Conservation (phyloP, 2,888 invertebrate species). For the Tigriopus californicus region DNA sequence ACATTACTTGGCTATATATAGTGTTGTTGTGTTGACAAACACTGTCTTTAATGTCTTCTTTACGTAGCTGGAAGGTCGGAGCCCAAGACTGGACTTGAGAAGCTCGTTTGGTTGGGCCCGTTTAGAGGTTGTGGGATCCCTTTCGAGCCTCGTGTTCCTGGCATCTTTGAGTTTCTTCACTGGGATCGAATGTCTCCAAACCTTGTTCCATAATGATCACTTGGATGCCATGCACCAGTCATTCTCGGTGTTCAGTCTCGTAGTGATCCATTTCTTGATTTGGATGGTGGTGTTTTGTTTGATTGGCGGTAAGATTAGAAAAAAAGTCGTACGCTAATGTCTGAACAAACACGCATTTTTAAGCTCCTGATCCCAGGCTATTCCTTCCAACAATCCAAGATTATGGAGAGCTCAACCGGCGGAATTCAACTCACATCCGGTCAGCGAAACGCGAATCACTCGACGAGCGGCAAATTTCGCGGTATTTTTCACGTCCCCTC, state of each 20-base stretch:
- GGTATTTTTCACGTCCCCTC: not conserved
- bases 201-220: not conserved
- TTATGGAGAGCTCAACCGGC: no score
- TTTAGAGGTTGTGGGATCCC: not conserved
- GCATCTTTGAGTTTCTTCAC: not conserved
- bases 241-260: not conserved
- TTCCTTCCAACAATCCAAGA: no score
- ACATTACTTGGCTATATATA: no score
- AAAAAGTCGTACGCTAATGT: not conserved
- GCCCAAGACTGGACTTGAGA: no score
- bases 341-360: not conserved
- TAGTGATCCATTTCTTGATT: not conserved
- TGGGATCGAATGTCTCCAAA: not conserved
- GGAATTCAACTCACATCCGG: no score
- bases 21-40: no score
- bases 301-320: not conserved
- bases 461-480: no score
- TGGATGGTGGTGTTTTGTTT: not conserved
- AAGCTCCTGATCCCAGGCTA: no score
- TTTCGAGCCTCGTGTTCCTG: not conserved
- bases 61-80: no score
- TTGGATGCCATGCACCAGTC: not conserved
- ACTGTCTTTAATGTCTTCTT: no score
- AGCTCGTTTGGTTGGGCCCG: not conserved
- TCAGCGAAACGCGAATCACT: no score